Evolutionary conservation across 2,888 invertebrate genomes (phyloP), one percentile per base, ranked within the genome.

Genomic region (Hydropsyche betteni): DNA sequence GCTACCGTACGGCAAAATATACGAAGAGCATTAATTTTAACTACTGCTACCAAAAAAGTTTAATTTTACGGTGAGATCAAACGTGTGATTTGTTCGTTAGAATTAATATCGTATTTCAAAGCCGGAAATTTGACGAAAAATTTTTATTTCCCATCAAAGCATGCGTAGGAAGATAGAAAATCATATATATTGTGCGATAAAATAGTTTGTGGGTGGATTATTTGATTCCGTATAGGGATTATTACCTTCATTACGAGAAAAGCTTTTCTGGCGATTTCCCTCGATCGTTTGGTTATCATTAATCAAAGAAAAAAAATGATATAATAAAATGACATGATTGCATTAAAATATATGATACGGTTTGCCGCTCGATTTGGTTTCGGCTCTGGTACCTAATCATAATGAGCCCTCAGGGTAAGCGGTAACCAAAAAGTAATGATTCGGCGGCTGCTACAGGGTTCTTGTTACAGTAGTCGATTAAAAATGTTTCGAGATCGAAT

Each of bases 321-420:
- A 58, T 24, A 58, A 58, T 16, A 24, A 24, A 58, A 58, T 58
- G 24, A 58, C 58, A 58, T 24, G 58, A 58, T 58, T 58, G 58
- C 58, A 58, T 58, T 58, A 24, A 58, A 24, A 58, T 58, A 58
- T 58, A 58, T 58, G 58, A 58, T 58, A 58, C 58, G 58, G 58
- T 58, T 75, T 50, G 75, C 53, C 55, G 61, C 38, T 53, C 51
- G 72, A 53, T 68, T 73, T 75, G 53, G 74, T 75, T 75, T 24
- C 36, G 16, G 70, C 53, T 53, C 51, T n/a, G 71, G 71, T 74
- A 74, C 64, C 78, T 74, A 79, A 79, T 79, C 78, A 77, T 77
- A 79, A 79, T 79, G 78, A 79, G 78, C 69, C 78, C 78, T 61
- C 70, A 51, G 78, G 78, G 70, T 34, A 70, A 52, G 38, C 74